Base-by-base conservation (phyloP, 2,797 vertebrate species). In the Amniataba percoides region DNA sequence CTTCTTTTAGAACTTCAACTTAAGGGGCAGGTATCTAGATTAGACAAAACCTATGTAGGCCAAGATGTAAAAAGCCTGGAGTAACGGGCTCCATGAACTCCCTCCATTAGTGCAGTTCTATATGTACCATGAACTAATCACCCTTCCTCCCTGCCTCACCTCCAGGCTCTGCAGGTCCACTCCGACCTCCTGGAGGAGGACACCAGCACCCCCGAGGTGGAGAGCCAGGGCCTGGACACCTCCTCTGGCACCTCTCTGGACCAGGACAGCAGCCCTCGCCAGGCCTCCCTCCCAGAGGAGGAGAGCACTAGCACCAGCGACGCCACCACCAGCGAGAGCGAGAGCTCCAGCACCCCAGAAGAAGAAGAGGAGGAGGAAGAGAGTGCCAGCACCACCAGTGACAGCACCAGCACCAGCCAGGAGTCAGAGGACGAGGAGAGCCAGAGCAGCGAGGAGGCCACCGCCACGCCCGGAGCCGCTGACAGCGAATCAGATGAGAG, bases 171-270 rank as follows among this genome's bases (percentile, higher is more conserved):
- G n/a, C 94, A 95, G 74, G 84, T 94, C 43, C 92, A 94, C 42
- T 57, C 86, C 0, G 88, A 93, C 21, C 39, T 91, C 19, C 40
- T 94, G 78, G 95, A 95, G 51, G 95, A 93, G 74, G 94, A 93
- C 89, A 92, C 92, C 67, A 96, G 95, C 90, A 95, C 95, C 48
- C 93, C 95, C 0, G 95, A 96, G 13, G 87, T 93, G 58, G 94
- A 95, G 64, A 92, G 67, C 87, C 94, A 95, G 87, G 89, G 87
- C 31, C 73, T 94, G 46, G 95, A 94, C 2, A 2, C 75, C 10
- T 77, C 91, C 21, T 90, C 76, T 1, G 67, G 77, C 3, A 74
- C 64, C 52, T 34, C 90, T 51, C 87, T 87, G 53, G 89, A 90
- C 14, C 84, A 85, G 52, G 86, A 90, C 7, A 8, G 62, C 45